These are phyloP conservation scores for Rallus crepitans DNA, from an alignment of 2,797 vertebrate genomes.

Conservation along the genomic window DNA sequence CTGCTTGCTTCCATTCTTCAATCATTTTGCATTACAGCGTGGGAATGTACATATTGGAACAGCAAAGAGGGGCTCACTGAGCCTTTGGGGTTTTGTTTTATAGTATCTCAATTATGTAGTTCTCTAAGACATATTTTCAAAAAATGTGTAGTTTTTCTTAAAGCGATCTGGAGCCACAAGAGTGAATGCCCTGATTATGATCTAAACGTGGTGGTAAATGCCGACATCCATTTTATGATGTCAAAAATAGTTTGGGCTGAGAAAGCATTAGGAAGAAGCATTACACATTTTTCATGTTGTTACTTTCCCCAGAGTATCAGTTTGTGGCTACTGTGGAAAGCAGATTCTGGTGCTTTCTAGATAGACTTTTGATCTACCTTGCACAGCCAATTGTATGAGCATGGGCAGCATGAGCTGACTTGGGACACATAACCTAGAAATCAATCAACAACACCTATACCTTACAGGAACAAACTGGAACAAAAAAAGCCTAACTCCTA, in stretches of 20 bases:
- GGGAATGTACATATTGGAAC: not conserved
- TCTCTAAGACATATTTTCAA: not conserved
- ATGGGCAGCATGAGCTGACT: not conserved
- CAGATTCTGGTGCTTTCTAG: not conserved
- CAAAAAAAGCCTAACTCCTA: not conserved
- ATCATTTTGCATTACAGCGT: not conserved
- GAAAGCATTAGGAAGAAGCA: not conserved
- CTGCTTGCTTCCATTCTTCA: conserved; percentile 22
- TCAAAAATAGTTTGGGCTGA: not conserved
- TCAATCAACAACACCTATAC: not conserved
- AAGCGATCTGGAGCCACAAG: not conserved
- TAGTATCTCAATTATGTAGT: not conserved
- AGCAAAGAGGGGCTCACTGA: not conserved
- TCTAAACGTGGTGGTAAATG: not conserved
- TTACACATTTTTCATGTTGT: accelerated
- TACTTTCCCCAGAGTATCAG: not conserved
- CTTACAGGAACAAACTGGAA: not conserved
- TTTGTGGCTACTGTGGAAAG: not conserved
- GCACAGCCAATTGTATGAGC: not conserved
- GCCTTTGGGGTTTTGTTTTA: not conserved
- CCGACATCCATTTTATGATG: not conserved
- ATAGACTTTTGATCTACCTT: not conserved
- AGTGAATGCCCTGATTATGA: not conserved
- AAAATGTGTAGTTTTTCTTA: not conserved
- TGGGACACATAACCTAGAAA: not conserved